Percentiles rank a stretch among this genome's conserved stretches.
phyloP scores from a whole-genome alignment of 1,140 invertebrate genomes.

The Panagrolaimus sp. region DNA sequence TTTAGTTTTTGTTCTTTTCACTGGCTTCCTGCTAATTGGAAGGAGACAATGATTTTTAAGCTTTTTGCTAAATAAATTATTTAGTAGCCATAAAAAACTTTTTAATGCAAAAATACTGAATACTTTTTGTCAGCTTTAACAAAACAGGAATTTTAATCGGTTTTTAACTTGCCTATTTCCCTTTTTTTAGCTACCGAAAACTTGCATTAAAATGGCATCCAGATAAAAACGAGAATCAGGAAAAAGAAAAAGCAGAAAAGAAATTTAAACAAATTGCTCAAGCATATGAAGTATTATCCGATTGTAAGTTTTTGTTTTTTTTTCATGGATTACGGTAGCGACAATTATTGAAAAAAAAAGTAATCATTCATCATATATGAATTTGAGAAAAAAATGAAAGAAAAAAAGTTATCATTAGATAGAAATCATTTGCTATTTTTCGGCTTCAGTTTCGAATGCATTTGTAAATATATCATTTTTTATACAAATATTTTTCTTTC shows the following conservation, averaged over 20 bases:
- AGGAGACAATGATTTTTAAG: background rate
- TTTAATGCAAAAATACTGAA: background rate
- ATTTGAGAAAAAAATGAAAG: too few species aligned
- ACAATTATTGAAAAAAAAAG: too few species aligned
- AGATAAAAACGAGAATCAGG: constrained; percentile 94
- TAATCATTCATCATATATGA: too few species aligned
- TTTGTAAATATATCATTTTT: too few species aligned
- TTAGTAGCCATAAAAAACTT: background rate
- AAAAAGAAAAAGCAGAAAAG: constrained; percentile 87
- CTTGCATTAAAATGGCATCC: constrained; percentile 98
- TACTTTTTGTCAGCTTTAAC: background rate
- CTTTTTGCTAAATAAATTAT: constrained; percentile 15
- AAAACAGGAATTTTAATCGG: background rate
- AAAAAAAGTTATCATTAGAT: too few species aligned
- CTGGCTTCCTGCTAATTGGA: background rate
- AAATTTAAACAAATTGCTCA: constrained; percentile 97
- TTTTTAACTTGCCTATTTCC: background rate
- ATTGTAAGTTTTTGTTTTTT: constrained; percentile 68
- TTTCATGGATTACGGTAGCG: too few species aligned
- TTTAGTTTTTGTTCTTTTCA: constrained; percentile 15
- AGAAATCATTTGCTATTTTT: too few species aligned
- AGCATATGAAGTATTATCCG: constrained; percentile 95
- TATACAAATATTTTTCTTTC: too few species aligned
- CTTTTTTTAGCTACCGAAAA: constrained; percentile 76
- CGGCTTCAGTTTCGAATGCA: too few species aligned